phyloP scores from a whole-genome alignment of 2,113 vertebrate genomes.

The Amphiprion percula region DNA sequence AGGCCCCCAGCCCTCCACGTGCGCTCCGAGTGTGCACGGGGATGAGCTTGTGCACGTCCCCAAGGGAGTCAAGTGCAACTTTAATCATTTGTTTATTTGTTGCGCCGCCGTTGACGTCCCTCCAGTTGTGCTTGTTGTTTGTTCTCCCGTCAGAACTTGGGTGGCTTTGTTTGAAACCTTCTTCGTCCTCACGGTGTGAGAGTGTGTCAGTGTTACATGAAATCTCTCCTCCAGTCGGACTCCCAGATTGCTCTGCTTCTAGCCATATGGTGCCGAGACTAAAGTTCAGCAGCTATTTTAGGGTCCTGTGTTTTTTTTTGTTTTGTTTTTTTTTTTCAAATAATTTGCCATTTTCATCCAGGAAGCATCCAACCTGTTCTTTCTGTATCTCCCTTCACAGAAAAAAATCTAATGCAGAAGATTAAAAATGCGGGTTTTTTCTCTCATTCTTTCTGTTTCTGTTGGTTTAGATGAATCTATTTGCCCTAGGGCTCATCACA shows the following conservation, averaged over 20 bases:
- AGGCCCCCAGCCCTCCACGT: slow-evolving; percentile 66
- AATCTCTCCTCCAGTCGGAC: neutral
- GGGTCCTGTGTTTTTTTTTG: neutral
- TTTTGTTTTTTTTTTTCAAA: too few species aligned
- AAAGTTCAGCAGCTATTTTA: slow-evolving; percentile 27
- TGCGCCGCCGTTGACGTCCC: neutral
- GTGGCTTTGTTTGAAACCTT: neutral
- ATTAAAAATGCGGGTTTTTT: slow-evolving; percentile 11
- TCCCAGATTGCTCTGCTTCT: slow-evolving; percentile 31
- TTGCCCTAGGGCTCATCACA: slow-evolving; percentile 28
- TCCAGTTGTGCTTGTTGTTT: too few species aligned
- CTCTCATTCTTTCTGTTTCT: neutral
- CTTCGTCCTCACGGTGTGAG: neutral
- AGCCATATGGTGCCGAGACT: slow-evolving; percentile 22
- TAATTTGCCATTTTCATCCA: slow-evolving; percentile 17
- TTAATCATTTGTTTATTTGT: slow-evolving; percentile 48
- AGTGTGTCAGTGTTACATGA: neutral
- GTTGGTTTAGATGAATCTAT: neutral
- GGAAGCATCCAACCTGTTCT: neutral
- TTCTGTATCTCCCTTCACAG: neutral
- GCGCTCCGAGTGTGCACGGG: slow-evolving; percentile 21
- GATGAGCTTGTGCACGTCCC: slow-evolving; percentile 39
- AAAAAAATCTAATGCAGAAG: neutral
- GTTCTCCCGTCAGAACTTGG: neutral
- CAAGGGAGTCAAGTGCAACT: slow-evolving; percentile 49